Percentiles rank a stretch among this genome's conserved stretches.
Evolutionary conservation across 2,888 invertebrate species (phyloP).

Genomic region (Lathronympha strigana): DNA sequence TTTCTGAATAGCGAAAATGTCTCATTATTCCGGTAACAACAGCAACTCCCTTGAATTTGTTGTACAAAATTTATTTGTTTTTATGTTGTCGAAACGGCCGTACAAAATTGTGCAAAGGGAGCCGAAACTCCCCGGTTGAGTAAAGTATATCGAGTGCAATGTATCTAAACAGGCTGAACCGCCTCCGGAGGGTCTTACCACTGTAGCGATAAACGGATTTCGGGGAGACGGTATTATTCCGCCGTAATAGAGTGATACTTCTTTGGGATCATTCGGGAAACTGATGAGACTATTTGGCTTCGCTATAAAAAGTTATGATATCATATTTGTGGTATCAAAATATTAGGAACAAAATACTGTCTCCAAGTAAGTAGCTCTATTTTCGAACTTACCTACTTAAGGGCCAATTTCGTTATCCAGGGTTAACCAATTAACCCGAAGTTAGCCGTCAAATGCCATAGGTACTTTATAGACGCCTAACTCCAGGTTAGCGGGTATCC

Average conservation of each 20-base stretch:
- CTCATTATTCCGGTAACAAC: slow-evolving; percentile 23
- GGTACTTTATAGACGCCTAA: no score
- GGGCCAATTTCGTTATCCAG: no score
- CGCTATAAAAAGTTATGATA: slow-evolving; percentile 78
- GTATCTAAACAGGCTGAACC: slow-evolving; percentile 63
- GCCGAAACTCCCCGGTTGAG: slow-evolving; percentile 57
- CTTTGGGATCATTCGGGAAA: slow-evolving; percentile 71
- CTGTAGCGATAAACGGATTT: slow-evolving; percentile 77
- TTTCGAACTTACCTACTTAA: neutral
- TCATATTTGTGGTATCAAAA: slow-evolving; percentile 73
- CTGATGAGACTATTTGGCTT: slow-evolving; percentile 78
- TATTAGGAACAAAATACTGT: slow-evolving; percentile 69
- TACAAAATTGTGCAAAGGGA: slow-evolving; percentile 54
- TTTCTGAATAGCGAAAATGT: slow-evolving; percentile 17
- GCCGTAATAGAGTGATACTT: slow-evolving; percentile 75
- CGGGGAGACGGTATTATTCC: slow-evolving; percentile 69
- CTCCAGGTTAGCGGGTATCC: no score
- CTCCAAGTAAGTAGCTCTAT: slow-evolving; percentile 47
- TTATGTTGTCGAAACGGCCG: slow-evolving; percentile 51
- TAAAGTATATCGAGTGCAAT: slow-evolving; percentile 66
- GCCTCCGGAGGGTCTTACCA: slow-evolving; percentile 63
- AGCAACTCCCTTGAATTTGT: slow-evolving; percentile 47
- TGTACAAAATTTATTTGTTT: slow-evolving; percentile 52
- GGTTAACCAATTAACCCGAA: neutral
- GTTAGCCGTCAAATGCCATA: slow-evolving; percentile 3